These are phyloP conservation scores for Alces alces DNA, from an alignment of 2,113 vertebrate species.

Conservation along the genomic window DNA sequence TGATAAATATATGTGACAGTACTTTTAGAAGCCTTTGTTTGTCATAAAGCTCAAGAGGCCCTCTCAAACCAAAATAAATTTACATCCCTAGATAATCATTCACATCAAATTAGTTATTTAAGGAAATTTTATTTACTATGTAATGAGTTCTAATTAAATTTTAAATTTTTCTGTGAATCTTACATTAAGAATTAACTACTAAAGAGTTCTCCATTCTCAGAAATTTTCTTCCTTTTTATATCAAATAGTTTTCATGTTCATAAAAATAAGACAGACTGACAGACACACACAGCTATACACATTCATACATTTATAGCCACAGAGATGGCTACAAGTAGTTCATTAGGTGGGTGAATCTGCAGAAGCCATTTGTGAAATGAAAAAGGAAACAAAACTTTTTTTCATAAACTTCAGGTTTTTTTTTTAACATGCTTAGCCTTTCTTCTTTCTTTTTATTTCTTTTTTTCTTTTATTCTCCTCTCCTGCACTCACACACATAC, in stretches of 20 bases:
- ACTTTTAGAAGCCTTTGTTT: conserved; percentile 87
- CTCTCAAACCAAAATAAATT: conserved; percentile 86
- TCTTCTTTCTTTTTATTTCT: neutral
- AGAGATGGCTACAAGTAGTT: conserved; percentile 64
- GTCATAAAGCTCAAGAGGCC: conserved; percentile 87
- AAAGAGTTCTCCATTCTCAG: conserved; percentile 55
- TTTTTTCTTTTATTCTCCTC: neutral
- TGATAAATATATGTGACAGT: conserved; percentile 91
- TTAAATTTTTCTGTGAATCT: conserved; percentile 78
- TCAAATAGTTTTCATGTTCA: conserved; percentile 30
- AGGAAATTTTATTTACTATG: conserved; percentile 86
- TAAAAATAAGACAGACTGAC: neutral
- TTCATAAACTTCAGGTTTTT: conserved; percentile 10
- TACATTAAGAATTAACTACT: conserved; percentile 65
- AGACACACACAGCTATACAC: neutral
- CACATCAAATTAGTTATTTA: conserved; percentile 85
- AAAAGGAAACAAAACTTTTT: conserved; percentile 3
- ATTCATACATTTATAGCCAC: neutral
- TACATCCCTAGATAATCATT: conserved; percentile 83
- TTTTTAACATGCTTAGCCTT: conserved; percentile 14
- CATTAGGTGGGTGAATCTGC: conserved; percentile 40
- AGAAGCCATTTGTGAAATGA: conserved; percentile 20
- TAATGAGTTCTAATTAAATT: conserved; percentile 82
- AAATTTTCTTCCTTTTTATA: conserved; percentile 48
- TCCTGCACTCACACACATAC: neutral